phyloP scores from a whole-genome alignment of 2,797 vertebrate species.

The Microctenopoma lineatum region DNA sequence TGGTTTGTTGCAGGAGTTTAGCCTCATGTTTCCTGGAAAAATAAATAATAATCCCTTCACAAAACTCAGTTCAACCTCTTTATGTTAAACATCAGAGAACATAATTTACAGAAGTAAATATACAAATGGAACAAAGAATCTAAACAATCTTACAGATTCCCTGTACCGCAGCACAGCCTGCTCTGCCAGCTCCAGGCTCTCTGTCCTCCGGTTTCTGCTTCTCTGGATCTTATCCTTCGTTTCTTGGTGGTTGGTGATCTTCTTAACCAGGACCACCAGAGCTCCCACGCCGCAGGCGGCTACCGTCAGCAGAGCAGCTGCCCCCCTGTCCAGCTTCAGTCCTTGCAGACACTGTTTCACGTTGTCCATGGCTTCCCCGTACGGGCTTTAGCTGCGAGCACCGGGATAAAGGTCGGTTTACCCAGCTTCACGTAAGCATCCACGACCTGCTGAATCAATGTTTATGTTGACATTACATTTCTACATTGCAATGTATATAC shows the following conservation, averaged over 20 bases:
- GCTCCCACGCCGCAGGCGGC: constrained; percentile 35
- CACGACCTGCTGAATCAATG: too few species aligned
- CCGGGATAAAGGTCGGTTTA: accelerated
- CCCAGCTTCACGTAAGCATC: neutral
- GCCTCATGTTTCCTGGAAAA: too few species aligned
- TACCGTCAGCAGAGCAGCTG: constrained; percentile 11
- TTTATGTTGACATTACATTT: too few species aligned
- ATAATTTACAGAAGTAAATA: too few species aligned
- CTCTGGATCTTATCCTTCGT: constrained; percentile 46
- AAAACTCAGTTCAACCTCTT: too few species aligned
- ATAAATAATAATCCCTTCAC: too few species aligned
- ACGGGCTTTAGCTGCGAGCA: neutral
- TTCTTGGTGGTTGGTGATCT: neutral
- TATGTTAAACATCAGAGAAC: too few species aligned
- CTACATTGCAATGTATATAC: too few species aligned
- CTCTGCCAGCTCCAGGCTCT: constrained; percentile 57
- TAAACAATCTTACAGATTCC: constrained; percentile 76
- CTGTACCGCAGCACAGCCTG: constrained; percentile 70
- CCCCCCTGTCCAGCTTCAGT: constrained; percentile 10
- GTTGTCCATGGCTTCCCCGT: constrained; percentile 18
- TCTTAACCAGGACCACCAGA: constrained; percentile 38
- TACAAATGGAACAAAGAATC: too few species aligned
- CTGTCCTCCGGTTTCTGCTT: constrained; percentile 45
- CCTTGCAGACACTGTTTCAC: neutral
- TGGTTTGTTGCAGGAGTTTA: too few species aligned